Base-by-base conservation (phyloP, 1,140 invertebrate genomes). In the Cydia pomonella region DNA sequence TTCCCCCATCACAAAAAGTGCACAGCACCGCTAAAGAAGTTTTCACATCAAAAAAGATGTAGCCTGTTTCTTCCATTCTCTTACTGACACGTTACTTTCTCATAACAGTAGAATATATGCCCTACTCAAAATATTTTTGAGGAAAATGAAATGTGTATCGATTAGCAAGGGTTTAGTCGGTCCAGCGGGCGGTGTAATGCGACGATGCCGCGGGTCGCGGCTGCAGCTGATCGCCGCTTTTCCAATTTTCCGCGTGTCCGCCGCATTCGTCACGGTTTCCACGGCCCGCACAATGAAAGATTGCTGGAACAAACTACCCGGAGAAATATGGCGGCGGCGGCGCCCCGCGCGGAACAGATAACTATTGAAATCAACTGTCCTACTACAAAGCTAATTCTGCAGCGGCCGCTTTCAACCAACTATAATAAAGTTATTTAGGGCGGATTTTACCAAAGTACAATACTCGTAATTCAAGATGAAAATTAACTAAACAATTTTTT, bases 211-310 rank as follows among this genome's bases (percentile, higher is more conserved):
- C 63, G 53, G 18, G 18, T 44, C 63, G 63, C 23, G 73, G 62
- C 74, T 80, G 77, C 79, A 72, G 73, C 41, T 80, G 79, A 80
- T 77, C 79, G 77, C 64, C 75, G 73, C 66, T 75, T 81, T 81
- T 81, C 76, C 78, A 81, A 81, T 81, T 81, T 81, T 81, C 78
- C 78, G 78, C 73, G 62, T 79, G 76, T 81, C 77, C 66, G 76
- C 44, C 75, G 73, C 79, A 81, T 78, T 80, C 76, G 73, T 77
- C 75, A 77, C 76, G 71, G 71, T 38, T 74, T 73, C 76, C 75
- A 75, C 76, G 76, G 47, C 66, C 73, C 71, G 38, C 73, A 72
- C 75, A 69, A 69, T 75, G 77, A 79, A 29, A 33, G 71, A 78
- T 79, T 71, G 74, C 50, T 74, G 76, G 75, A 73, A 80, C 76